Percentiles rank a stretch among this genome's conserved stretches.
phyloP scores from a whole-genome alignment of 2,113 vertebrate species.

The Perca flavescens region DNA sequence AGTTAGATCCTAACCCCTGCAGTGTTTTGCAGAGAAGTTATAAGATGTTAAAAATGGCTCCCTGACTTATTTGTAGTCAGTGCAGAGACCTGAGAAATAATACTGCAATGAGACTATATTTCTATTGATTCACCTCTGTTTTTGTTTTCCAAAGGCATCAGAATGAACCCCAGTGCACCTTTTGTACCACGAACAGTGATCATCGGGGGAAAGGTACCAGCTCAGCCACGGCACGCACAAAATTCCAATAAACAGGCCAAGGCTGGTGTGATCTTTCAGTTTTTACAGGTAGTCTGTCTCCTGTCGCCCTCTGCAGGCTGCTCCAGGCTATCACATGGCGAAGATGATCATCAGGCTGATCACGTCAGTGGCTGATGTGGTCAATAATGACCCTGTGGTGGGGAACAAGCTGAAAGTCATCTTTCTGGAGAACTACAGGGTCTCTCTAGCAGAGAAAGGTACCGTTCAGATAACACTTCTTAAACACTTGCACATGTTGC shows the following conservation, averaged over 20 bases:
- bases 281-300: not conserved
- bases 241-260: not conserved
- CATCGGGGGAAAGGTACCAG: conserved; percentile 93
- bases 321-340: conserved; percentile 97
- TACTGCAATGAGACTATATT: not conserved
- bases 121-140: not conserved
- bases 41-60: not conserved
- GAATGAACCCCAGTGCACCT: conserved; percentile 85
- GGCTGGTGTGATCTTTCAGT: too few species aligned
- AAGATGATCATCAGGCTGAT: conserved; percentile 97
- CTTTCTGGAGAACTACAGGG: conserved; percentile 97
- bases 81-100: not conserved
- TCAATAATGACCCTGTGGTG: conserved; percentile 92
- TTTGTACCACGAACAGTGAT: conserved; percentile 95
- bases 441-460: conserved; percentile 98
- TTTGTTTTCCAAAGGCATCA: conserved; percentile 87
- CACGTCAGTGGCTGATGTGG: conserved; percentile 90
- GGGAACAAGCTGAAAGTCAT: conserved; percentile 95
- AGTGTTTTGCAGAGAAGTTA: not conserved
- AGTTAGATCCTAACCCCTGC: not conserved
- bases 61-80: not conserved
- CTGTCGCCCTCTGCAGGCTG: conserved; percentile 86
- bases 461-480: not conserved
- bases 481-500: not conserved
- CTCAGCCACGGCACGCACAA: not conserved